Percentiles rank a stretch among this genome's conserved stretches.
Evolutionary conservation across 2,113 vertebrate genomes (phyloP).

Genomic region (cat (Felis catus)): F.catus_Fca126_mat1.0 CM031412.1:141588001-141588500

Average conservation of each 20-base stretch:
- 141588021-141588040: background rate
- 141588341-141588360: too few species aligned
- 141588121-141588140: background rate
- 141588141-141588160: background rate
- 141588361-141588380: background rate
- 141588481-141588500: background rate
- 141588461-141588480: background rate
- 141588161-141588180: too few species aligned
- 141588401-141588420: background rate
- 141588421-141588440: background rate
- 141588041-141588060: background rate
- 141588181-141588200: too few species aligned
- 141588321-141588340: too few species aligned
- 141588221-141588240: too few species aligned
- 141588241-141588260: too few species aligned
- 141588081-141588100: background rate
- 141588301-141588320: too few species aligned
- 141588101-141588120: background rate
- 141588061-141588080: background rate
- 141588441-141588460: background rate
- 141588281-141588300: too few species aligned
- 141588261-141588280: too few species aligned
- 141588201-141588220: too few species aligned
- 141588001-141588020: background rate
- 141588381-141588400: background rate